Conservation (phyloP, 2,113 vertebrate species). For the Phodopus roborovskii region DNA sequence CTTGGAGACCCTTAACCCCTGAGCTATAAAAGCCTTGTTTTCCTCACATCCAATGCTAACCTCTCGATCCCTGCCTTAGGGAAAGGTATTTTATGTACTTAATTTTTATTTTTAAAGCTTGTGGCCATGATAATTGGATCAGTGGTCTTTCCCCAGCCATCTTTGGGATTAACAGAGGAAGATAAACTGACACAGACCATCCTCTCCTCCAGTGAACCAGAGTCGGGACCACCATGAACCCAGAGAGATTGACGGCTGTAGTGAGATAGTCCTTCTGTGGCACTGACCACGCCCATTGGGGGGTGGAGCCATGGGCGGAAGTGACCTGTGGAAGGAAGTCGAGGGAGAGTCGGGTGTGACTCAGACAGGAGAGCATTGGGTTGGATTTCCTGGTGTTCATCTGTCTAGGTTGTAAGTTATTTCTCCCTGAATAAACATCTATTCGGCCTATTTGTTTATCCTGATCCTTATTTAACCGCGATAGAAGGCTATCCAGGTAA, state of each 20-base stretch:
- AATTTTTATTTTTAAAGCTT: neutral
- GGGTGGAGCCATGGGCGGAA: too few species aligned
- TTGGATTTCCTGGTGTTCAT: too few species aligned
- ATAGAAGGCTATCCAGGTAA: neutral
- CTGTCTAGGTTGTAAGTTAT: too few species aligned
- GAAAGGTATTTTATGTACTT: too few species aligned
- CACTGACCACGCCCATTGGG: too few species aligned
- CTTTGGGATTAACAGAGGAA: neutral
- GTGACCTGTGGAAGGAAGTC: too few species aligned
- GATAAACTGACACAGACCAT: neutral
- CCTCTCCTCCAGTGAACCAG: neutral
- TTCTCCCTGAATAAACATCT: too few species aligned
- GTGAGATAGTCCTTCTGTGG: too few species aligned
- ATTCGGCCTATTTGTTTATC: too few species aligned
- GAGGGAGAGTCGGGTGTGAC: too few species aligned
- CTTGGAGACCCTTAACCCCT: neutral
- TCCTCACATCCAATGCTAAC: neutral
- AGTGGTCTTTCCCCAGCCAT: neutral
- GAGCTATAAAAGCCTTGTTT: neutral
- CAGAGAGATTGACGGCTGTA: neutral
- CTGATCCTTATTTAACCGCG: too few species aligned
- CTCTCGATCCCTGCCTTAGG: neutral
- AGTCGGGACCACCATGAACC: accelerated
- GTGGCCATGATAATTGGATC: neutral
- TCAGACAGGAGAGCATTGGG: too few species aligned